A percentile compares a stretch with the other conserved stretches of the same genome.
These are phyloP conservation scores for Sesia apiformis DNA, from an alignment of 2,888 invertebrate species.

Conservation along the genomic window DNA sequence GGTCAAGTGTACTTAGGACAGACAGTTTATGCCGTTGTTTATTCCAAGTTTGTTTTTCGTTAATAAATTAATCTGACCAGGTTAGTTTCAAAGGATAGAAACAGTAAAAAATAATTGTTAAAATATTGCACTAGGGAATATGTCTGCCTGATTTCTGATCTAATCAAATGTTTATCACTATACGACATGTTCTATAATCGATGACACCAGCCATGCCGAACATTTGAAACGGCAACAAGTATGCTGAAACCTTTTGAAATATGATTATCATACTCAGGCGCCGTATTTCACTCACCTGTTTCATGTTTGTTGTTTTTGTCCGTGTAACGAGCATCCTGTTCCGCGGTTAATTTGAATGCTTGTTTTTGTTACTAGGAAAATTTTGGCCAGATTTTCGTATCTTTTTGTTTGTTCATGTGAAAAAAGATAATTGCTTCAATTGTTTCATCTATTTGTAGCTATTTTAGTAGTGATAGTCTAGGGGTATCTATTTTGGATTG, in stretches of 20 bases:
- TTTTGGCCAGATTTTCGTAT: not conserved
- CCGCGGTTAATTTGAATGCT: constrained; percentile 60
- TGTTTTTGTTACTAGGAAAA: constrained; percentile 38
- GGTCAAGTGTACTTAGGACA: constrained; percentile 26
- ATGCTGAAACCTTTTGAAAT: constrained; percentile 37
- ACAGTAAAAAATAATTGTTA: too few relatives aligned
- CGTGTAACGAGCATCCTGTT: constrained; percentile 61
- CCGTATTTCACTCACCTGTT: constrained; percentile 45
- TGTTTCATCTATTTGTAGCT: too few relatives aligned
- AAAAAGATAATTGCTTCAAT: too few relatives aligned
- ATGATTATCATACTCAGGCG: constrained; percentile 45
- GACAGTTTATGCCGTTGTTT: constrained; percentile 12
- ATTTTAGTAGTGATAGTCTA: too few relatives aligned
- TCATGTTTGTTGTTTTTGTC: constrained; percentile 36
- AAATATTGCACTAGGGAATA: too few relatives aligned
- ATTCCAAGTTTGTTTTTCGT: not conserved
- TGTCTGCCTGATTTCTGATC: too few relatives aligned
- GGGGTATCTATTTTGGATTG: too few relatives aligned
- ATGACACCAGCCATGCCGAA: too few relatives aligned
- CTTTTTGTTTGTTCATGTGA: not conserved
- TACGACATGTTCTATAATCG: too few relatives aligned
- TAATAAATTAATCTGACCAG: too few relatives aligned
- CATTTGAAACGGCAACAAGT: constrained; percentile 34
- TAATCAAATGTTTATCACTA: too few relatives aligned
- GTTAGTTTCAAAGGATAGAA: too few relatives aligned